Evolutionary conservation across 2,797 vertebrate genomes (phyloP), one percentile per base, ranked within the genome.

Genomic region (Phrynocephalus guinanensis): DNA sequence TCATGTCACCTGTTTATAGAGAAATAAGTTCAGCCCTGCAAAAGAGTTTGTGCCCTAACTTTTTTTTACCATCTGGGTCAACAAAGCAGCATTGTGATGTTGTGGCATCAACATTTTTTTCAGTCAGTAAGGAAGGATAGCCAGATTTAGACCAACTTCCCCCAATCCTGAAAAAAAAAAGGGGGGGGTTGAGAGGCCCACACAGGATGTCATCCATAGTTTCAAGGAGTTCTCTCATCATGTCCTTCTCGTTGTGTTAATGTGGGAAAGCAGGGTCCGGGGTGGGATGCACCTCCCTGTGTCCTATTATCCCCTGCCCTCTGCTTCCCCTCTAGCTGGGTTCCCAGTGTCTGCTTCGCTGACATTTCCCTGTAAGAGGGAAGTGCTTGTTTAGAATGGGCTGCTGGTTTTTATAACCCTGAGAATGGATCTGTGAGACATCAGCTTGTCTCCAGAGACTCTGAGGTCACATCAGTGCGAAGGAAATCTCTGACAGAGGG

Each of bases 401-500:
- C 91, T 68, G 66, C 1, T 1, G 44, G 83, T 77, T 94, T 95
- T 95, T 92, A 89, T 81, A 87, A 82, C 56, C 71, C 89, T 90
- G 92, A 94, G 93, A 94, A 92, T 79, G 89, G 90, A 85, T 91
- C 84, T 88, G 56, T 76, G 88, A 0, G 0, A 63, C 0, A 0
- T 87, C 81, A 6, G 9, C 76, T 82, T n/a, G 84, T 92, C 91
- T 93, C 76, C 0, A 60, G 93, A 90, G 92, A 93, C 79, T 5
- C 48, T 9, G 1, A 50, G 86, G 87, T 93, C 91, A 90, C 0
- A 5, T 87, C 89, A n/a, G 83, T 91, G 92, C 86, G 77, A 83
- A 82, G 93, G 89, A 95, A 95, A 82, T 85, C 0, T 48, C 84
- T 94, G 91, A 85, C 92, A 89, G 90, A 88, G 88, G 92, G 88